A percentile compares a stretch with the other conserved stretches of the same genome.
Evolutionary conservation across 2,888 invertebrate genomes (phyloP).

Genomic region (Bellardia pandia): DNA sequence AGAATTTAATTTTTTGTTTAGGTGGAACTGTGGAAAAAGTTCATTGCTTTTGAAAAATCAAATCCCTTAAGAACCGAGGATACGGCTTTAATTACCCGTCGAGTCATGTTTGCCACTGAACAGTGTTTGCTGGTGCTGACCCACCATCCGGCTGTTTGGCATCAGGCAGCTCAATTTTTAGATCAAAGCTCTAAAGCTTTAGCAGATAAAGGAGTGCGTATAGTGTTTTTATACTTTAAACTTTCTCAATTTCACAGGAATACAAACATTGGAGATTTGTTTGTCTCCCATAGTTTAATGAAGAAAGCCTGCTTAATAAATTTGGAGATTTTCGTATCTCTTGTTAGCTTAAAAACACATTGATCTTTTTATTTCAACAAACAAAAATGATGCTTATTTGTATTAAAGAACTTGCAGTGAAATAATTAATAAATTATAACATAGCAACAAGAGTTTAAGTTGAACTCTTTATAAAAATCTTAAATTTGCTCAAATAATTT

Average conservation of each 20-base stretch:
- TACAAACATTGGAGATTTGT: conserved; percentile 4
- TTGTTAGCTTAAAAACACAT: conserved; percentile 67
- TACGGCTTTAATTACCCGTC: conserved; percentile 94
- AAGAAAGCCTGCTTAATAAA: conserved; percentile 56
- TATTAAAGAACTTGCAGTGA: conserved; percentile 74
- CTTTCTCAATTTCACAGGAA: conserved; percentile 69
- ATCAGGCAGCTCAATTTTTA: conserved; percentile 98
- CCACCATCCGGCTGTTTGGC: conserved; percentile 99
- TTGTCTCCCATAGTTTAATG: conserved; percentile 18
- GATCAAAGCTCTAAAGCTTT: conserved; percentile 97
- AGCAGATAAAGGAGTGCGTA: conserved; percentile 95
- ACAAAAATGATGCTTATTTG: conserved; percentile 69
- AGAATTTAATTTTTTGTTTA: conserved; percentile 37
- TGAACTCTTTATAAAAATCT: too few species aligned
- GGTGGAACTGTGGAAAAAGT: conserved; percentile 99
- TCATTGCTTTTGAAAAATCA: conserved; percentile 97
- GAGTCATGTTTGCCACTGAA: conserved; percentile 99
- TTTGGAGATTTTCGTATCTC: conserved; percentile 60
- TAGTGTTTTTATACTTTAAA: conserved; percentile 73
- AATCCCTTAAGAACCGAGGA: conserved; percentile 99
- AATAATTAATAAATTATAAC: not conserved
- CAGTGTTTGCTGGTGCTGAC: conserved; percentile 98
- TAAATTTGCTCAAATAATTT: too few species aligned
- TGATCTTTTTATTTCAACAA: conserved; percentile 72
- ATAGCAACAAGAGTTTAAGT: too few species aligned